Evolutionary conservation across 1,140 invertebrate species (phyloP).

Genomic region (Ephestia elutella): DNA sequence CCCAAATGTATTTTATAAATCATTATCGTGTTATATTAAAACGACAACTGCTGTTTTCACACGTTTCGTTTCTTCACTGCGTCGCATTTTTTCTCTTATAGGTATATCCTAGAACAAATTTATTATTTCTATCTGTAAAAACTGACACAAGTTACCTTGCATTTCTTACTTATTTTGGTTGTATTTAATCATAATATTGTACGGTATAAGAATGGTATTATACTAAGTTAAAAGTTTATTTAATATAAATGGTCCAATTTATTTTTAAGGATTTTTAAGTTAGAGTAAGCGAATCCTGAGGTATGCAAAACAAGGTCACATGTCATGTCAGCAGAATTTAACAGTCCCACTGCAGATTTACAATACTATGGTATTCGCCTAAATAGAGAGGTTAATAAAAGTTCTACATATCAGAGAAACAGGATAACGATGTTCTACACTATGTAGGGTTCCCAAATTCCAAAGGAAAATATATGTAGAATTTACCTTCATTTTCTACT

Average conservation of each 20-base stretch:
- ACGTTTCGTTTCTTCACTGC: not conserved
- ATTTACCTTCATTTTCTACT: too few species aligned
- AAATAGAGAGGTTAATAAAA: not conserved
- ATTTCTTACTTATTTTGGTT: constrained; percentile 2
- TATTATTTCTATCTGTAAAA: not conserved
- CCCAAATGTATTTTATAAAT: not conserved
- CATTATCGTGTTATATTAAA: not conserved
- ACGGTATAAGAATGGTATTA: constrained; percentile 1
- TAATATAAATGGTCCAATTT: constrained; percentile 5
- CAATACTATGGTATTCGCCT: not conserved
- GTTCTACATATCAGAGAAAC: not conserved
- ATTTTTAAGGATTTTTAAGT: constrained; percentile 2
- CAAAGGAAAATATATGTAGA: too few species aligned
- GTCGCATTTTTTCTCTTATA: too few species aligned
- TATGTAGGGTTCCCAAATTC: too few species aligned
- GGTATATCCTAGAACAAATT: too few species aligned
- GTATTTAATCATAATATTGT: not conserved
- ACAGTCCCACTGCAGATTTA: not conserved
- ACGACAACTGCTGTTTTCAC: not conserved
- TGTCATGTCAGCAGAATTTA: not conserved
- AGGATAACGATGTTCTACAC: too few species aligned
- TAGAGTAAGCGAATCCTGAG: not conserved
- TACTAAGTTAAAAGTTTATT: constrained; percentile 3
- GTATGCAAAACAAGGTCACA: not conserved
- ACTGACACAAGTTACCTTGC: constrained; percentile 4